Evolutionary conservation across 2,888 invertebrate genomes (phyloP).

Genomic region (Drosophila mettleri): DNA sequence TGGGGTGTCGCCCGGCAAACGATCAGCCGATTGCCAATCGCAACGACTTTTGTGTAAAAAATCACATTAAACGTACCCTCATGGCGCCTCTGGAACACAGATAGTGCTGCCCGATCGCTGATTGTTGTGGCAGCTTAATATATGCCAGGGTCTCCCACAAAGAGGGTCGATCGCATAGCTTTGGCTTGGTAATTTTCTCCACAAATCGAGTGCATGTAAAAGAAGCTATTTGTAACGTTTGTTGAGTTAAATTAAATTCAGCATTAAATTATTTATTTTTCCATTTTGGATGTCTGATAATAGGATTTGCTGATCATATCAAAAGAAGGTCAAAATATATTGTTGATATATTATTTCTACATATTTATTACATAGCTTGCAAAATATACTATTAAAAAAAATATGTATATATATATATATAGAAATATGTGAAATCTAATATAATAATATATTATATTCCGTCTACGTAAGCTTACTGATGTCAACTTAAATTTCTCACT

Average conservation of each 20-base stretch:
- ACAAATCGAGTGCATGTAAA: too few relatives aligned
- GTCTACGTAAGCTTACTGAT: too few relatives aligned
- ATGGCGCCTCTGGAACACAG: slow-evolving; percentile 76
- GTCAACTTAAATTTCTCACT: too few relatives aligned
- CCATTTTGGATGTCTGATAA: not conserved
- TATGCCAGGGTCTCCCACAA: not conserved
- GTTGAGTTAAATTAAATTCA: not conserved
- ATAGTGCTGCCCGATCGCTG: slow-evolving; percentile 53
- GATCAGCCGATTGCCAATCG: slow-evolving; percentile 53
- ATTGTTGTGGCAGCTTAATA: slow-evolving; percentile 35
- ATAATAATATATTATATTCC: too few relatives aligned
- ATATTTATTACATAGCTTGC: too few relatives aligned
- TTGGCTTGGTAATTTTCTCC: not conserved
- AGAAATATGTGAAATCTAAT: too few relatives aligned
- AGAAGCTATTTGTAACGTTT: not conserved
- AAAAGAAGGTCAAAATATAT: too few relatives aligned
- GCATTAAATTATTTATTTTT: not conserved
- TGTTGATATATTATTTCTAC: too few relatives aligned
- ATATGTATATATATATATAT: too few relatives aligned
- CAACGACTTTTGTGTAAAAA: slow-evolving; percentile 76
- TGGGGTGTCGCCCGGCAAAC: slow-evolving; percentile 32
- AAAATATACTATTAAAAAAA: too few relatives aligned
- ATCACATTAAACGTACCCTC: slow-evolving; percentile 83
- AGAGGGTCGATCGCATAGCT: not conserved
- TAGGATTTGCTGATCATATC: not conserved